These are phyloP conservation scores for Andrena cerasifolii DNA, from an alignment of 1,140 invertebrate genomes.

Conservation along the genomic window DNA sequence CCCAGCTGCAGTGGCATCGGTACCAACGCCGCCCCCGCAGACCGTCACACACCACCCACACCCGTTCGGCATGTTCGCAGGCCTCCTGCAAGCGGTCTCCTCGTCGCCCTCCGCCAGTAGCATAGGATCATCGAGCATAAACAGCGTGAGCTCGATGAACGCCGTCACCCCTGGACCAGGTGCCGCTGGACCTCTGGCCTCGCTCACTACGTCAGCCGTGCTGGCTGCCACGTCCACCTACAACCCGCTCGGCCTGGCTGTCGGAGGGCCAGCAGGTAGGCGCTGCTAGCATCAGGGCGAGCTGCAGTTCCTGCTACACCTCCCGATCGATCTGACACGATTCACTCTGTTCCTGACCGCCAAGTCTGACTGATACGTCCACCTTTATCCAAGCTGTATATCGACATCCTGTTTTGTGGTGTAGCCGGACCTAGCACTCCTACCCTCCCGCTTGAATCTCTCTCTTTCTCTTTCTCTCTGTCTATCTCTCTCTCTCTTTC, in stretches of 20 bases:
- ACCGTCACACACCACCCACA: constrained; percentile 73
- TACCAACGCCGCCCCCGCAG: constrained; percentile 75
- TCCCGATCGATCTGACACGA: constrained; percentile 67
- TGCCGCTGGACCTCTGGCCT: constrained; percentile 85
- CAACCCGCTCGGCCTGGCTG: constrained; percentile 91
- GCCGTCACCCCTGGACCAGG: constrained; percentile 60
- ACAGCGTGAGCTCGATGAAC: constrained; percentile 70
- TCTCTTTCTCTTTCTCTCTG: constrained; percentile 55
- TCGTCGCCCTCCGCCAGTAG: constrained; percentile 73
- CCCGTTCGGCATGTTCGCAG: constrained; percentile 81
- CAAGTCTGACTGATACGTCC: constrained; percentile 49
- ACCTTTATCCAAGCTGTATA: constrained; percentile 50
- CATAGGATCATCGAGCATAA: constrained; percentile 66
- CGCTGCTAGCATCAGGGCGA: constrained; percentile 81
- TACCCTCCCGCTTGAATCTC: constrained; percentile 65
- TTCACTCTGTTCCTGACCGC: constrained; percentile 55
- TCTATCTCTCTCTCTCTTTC: constrained; percentile 21
- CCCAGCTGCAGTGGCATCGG: constrained; percentile 77
- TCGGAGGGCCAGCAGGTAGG: constrained; percentile 89
- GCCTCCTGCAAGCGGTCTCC: constrained; percentile 81
- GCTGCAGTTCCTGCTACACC: constrained; percentile 82
- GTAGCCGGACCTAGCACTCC: constrained; percentile 81
- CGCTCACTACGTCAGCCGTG: constrained; percentile 88
- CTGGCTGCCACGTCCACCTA: constrained; percentile 87
- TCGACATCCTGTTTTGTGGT: constrained; percentile 73